phyloP scores from a whole-genome alignment of 2,797 vertebrate genomes.

The Scarus forsteni region DNA sequence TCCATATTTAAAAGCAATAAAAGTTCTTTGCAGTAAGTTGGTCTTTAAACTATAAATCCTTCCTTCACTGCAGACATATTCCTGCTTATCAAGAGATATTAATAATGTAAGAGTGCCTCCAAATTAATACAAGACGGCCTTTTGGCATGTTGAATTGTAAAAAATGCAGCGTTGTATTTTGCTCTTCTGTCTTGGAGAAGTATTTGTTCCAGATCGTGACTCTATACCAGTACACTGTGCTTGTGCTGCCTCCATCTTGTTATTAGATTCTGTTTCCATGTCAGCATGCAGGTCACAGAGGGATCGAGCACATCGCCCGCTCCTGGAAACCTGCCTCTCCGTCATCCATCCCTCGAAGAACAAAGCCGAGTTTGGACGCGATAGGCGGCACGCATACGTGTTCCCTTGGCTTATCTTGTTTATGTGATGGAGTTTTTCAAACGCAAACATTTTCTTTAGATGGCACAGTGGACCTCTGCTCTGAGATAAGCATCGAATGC shows the following conservation, averaged over 20 bases:
- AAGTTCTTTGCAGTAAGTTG: too few species aligned
- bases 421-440: conserved; percentile 86
- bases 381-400: conserved; percentile 67
- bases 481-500: conserved; percentile 81
- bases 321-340: conserved; percentile 58
- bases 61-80: too few species aligned
- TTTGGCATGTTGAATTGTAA: too few species aligned
- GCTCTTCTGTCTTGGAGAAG: too few species aligned
- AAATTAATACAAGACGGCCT: too few species aligned
- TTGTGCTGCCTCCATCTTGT: conserved; percentile 5
- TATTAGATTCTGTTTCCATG: conserved; percentile 14
- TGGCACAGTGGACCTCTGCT: conserved; percentile 81
- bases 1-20: too few species aligned
- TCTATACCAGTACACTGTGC: not conserved
- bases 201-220: too few species aligned
- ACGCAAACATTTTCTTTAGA: conserved; percentile 89
- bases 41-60: too few species aligned
- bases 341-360: conserved; percentile 76
- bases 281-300: conserved; percentile 36
- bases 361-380: conserved; percentile 74
- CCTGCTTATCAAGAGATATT: too few species aligned
- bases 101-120: too few species aligned
- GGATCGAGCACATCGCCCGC: conserved; percentile 49
- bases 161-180: too few species aligned
- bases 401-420: conserved; percentile 83